These are phyloP conservation scores for Entomobrya proxima DNA, from an alignment of 2,888 invertebrate genomes.

Conservation along the genomic window DNA sequence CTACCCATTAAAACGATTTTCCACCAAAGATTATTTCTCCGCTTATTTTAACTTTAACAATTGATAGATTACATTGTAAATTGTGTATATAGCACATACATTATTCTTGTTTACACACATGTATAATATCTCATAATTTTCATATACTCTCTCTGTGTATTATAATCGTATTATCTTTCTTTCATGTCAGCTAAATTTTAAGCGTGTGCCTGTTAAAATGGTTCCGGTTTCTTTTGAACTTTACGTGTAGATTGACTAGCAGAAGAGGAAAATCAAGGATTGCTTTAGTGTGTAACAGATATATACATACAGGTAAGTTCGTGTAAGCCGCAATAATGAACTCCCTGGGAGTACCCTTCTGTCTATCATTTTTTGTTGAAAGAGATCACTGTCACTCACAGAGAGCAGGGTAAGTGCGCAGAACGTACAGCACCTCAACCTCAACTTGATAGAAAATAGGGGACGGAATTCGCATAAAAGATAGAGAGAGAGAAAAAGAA, in stretches of 20 bases:
- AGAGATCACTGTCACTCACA: constrained; percentile 53
- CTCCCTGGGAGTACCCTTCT: constrained; percentile 25
- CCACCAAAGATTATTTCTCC: too few species aligned
- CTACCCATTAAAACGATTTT: too few species aligned
- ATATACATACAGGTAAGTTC: background rate
- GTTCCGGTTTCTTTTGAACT: background rate
- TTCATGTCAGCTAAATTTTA: background rate
- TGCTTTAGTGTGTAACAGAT: background rate
- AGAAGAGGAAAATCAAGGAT: background rate
- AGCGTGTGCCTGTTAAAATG: constrained; percentile 31
- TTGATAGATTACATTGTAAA: too few species aligned
- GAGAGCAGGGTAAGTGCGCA: background rate
- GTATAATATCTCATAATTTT: background rate
- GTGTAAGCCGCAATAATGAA: constrained; percentile 36
- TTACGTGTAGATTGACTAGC: background rate
- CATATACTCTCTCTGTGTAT: background rate
- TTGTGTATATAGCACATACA: too few species aligned
- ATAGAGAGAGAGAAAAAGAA: background rate
- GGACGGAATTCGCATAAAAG: constrained; percentile 29
- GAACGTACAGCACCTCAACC: constrained; percentile 6
- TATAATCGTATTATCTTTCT: background rate
- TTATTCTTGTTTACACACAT: too few species aligned
- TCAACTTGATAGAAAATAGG: constrained; percentile 7
- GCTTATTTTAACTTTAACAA: too few species aligned
- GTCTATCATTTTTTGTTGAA: constrained; percentile 38